Evolutionary conservation across 2,113 vertebrate genomes (phyloP), one percentile per base, ranked within the genome.

Genomic region (Corythornis vintsioides): DNA sequence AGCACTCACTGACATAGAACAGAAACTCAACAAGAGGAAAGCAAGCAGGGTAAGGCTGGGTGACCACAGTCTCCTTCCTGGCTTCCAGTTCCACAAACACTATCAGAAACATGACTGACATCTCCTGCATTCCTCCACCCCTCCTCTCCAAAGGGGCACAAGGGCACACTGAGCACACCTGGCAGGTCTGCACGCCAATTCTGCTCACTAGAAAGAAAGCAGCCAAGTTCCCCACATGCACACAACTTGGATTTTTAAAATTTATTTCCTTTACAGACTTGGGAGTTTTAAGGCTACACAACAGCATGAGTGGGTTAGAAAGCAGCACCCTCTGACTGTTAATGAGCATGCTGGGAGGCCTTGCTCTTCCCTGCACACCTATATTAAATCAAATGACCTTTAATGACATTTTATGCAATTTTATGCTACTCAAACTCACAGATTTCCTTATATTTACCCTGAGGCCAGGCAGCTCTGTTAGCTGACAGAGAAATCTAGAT

Each of bases 111-210:
- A 1, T 2, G 8, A 38, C 31, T 6, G 21, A 18, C 1, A 2
- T 19, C 40, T n/a, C 70, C 47, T 4, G 0, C 38, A n/a, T 45
- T 35, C 83, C 42, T 29, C 52, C 24, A 10, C 17, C 64, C 35
- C 19, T 29, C 77, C 83, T 20, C 65, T 53, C 43, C 2, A 0
- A 45, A n/a, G 61, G 56, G 7, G 2, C 45, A 18, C 11, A 0
- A 4, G 21, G 47, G 53, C 21, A 28, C 0, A 2, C 33, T 29
- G 29, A 28, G 21, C 33, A 19, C 1, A 1, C 0, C 1, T 1
- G 15, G 50, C 21, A 38, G 16, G 14, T 38, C 59, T 35, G 29
- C 45, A 14, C 7, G 1, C 33, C 18, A 53, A 35, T 82, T 33
- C 71, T 76, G 29, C 57, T 71, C 6, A 0, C 31, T 16, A 21